Evolutionary conservation across 2,797 vertebrate genomes (phyloP).

Genomic region (Naso thynnoides): DNA sequence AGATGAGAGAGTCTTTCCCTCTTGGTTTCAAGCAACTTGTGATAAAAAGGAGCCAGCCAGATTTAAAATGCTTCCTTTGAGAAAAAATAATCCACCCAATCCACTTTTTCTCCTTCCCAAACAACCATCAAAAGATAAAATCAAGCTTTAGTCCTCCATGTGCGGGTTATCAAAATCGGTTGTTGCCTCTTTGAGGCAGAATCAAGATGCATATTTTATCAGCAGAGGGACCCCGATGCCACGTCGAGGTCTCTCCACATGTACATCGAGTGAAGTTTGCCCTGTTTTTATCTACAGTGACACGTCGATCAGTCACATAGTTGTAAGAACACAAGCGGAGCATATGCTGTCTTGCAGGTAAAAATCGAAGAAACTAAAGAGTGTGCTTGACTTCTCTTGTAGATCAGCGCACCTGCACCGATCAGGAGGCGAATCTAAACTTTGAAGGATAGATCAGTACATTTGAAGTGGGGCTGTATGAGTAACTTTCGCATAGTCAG

Average conservation of each 20-base stretch:
- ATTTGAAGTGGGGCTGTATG: too few relatives aligned
- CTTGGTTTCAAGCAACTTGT: not conserved
- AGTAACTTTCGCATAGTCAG: too few relatives aligned
- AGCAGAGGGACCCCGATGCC: slow-evolving; percentile 36
- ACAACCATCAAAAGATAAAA: slow-evolving; percentile 34
- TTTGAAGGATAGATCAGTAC: too few relatives aligned
- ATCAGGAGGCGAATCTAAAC: slow-evolving; percentile 36
- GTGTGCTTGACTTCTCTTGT: slow-evolving; percentile 29
- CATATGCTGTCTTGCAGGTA: slow-evolving; percentile 19
- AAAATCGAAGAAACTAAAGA: slow-evolving; percentile 14
- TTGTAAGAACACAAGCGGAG: slow-evolving; percentile 12
- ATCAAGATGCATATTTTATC: slow-evolving; percentile 58
- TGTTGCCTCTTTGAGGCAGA: slow-evolving; percentile 32
- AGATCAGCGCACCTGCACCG: slow-evolving; percentile 35
- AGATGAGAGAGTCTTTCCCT: not conserved
- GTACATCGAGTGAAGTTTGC: slow-evolving; percentile 12
- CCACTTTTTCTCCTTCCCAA: not conserved
- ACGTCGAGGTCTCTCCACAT: not conserved
- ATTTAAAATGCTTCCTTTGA: too few relatives aligned
- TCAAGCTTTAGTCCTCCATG: slow-evolving; percentile 34
- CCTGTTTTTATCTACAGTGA: not conserved
- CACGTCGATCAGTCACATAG: slow-evolving; percentile 22
- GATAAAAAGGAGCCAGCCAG: too few relatives aligned
- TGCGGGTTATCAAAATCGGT: slow-evolving; percentile 42
- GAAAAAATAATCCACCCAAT: not conserved